These are phyloP conservation scores for Pelodiscus sinensis DNA, from an alignment of 2,113 vertebrate genomes.

Conservation along the genomic window DNA sequence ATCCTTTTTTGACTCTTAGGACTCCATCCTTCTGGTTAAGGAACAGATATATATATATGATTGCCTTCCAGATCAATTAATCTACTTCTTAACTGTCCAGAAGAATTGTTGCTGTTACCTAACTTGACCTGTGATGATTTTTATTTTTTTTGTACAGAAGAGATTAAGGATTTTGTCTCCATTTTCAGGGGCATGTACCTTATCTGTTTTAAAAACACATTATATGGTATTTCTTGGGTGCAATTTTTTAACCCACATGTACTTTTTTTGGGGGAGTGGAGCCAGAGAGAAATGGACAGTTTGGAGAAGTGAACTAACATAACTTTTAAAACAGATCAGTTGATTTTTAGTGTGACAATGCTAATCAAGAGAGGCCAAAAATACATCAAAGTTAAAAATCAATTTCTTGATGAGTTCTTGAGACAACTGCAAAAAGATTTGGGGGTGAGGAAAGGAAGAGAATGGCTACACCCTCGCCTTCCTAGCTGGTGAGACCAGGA, in stretches of 20 bases:
- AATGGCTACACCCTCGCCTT: not conserved
- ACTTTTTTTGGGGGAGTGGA: not conserved
- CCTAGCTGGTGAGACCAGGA: not conserved
- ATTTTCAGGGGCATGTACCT: not conserved
- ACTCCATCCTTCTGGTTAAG: not conserved
- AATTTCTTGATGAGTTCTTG: not conserved
- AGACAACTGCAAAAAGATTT: not conserved
- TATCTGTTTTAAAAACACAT: not conserved
- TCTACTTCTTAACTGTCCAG: not conserved
- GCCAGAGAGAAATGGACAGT: not conserved
- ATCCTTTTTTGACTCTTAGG: not conserved
- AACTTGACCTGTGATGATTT: not conserved
- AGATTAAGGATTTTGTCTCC: not conserved
- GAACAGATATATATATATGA: not conserved
- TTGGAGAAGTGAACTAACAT: not conserved
- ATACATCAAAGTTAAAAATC: not conserved
- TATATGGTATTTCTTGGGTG: not conserved
- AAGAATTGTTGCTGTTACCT: not conserved
- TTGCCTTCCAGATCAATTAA: not conserved
- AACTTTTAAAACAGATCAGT: not conserved
- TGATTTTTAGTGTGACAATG: not conserved
- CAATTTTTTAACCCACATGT: not conserved
- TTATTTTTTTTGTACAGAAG: not conserved
- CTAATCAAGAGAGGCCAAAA: not conserved
- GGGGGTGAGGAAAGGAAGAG: too few species aligned